phyloP scores from a whole-genome alignment of 2,888 invertebrate species.

The Siphlonurus alternatus region DNA sequence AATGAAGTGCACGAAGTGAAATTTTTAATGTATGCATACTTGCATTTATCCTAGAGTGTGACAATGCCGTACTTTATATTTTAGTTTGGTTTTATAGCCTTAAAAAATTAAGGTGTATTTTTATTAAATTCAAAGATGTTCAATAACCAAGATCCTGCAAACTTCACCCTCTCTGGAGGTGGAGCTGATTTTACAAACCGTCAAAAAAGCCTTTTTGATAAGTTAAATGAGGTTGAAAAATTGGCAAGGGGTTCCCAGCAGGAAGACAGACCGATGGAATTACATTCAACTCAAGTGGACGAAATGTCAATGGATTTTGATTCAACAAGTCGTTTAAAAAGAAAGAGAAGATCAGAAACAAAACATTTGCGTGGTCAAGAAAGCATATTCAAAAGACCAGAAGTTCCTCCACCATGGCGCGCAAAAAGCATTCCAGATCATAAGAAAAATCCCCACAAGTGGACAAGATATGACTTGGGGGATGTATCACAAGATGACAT shows the following conservation, averaged over 20 bases:
- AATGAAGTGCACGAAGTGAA: no score
- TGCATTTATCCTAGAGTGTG: no score
- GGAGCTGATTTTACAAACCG: constrained; percentile 33
- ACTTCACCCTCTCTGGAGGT: constrained; percentile 13
- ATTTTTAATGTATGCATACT: no score
- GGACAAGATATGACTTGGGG: constrained; percentile 61
- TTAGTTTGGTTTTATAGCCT: no score
- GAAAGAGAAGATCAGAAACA: constrained; percentile 33
- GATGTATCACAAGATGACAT: constrained; percentile 60
- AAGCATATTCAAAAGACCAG: constrained; percentile 63
- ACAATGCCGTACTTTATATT: no score
- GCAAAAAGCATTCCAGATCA: constrained; percentile 31
- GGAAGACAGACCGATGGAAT: constrained; percentile 2
- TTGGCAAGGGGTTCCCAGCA: constrained; percentile 24
- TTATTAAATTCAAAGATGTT: no score
- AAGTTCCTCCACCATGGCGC: constrained; percentile 39
- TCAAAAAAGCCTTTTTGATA: constrained; percentile 51
- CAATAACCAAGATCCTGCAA: no score
- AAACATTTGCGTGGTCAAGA: constrained; percentile 49
- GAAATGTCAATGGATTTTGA: constrained; percentile 1
- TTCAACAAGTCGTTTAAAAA: constrained; percentile 12
- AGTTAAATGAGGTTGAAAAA: constrained; percentile 45
- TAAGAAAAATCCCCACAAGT: constrained; percentile 60
- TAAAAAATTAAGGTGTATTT: no score
- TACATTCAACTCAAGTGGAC: background rate